phyloP scores from a whole-genome alignment of 2,888 invertebrate genomes.

The Seira musarum region DNA sequence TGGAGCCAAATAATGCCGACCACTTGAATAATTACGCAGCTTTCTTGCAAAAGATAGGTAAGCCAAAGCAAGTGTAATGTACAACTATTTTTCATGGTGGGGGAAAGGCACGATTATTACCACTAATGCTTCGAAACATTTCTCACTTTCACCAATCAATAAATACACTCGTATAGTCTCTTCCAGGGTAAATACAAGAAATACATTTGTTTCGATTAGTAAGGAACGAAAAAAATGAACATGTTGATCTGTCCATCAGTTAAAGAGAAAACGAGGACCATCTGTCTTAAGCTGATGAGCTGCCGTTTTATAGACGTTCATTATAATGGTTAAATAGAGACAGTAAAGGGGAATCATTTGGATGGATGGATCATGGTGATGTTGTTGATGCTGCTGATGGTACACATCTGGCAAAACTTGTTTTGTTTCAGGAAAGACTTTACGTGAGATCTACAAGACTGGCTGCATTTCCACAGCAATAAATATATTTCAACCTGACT shows the following conservation, averaged over 20 bases:
- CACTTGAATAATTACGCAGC: slow-evolving; percentile 82
- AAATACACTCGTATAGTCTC: not conserved
- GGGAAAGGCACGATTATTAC: slow-evolving; percentile 9
- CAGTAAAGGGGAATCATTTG: slow-evolving; percentile 1
- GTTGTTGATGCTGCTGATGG: slow-evolving; percentile 20
- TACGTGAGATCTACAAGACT: slow-evolving; percentile 17
- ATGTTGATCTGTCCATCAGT: slow-evolving; percentile 7
- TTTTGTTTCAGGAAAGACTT: slow-evolving; percentile 6
- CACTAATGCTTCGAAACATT: not conserved
- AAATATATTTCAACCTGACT: slow-evolving; percentile 54
- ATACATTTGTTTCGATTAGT: slow-evolving; percentile 14
- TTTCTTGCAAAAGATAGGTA: slow-evolving; percentile 77
- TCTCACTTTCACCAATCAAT: not conserved
- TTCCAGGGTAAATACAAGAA: not conserved
- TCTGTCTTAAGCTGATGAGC: slow-evolving; percentile 10
- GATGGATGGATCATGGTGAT: not conserved
- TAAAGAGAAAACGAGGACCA: not conserved
- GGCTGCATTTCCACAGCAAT: slow-evolving; percentile 49
- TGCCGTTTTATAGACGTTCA: slow-evolving; percentile 9
- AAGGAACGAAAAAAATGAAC: slow-evolving; percentile 7
- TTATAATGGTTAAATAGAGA: not conserved
- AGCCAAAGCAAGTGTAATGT: slow-evolving; percentile 12
- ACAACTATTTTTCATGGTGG: slow-evolving; percentile 3
- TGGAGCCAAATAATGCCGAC: slow-evolving; percentile 81
- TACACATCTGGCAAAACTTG: slow-evolving; percentile 36